Evolutionary conservation across 2,113 vertebrate genomes (phyloP).

Genomic region (Hypocryptadius cinnamomeus): DNA sequence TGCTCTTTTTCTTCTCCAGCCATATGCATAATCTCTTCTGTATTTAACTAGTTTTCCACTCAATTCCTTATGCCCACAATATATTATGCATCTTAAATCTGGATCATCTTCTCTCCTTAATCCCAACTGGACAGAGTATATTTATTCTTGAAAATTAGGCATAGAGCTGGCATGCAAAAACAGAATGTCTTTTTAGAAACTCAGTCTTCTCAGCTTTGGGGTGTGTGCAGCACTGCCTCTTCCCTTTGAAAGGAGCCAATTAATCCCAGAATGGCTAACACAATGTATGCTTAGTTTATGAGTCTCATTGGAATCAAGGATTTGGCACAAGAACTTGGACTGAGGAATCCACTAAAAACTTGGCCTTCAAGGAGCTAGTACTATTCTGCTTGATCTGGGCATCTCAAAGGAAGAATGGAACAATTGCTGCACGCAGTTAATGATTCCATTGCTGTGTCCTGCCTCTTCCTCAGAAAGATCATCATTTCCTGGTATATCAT

Average conservation of each 20-base stretch:
- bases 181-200: not conserved
- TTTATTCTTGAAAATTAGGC: not conserved
- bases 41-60: not conserved
- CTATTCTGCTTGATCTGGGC: not conserved
- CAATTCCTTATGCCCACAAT: not conserved
- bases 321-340: slow-evolving; percentile 25
- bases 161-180: not conserved
- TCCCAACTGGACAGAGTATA: not conserved
- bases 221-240: not conserved
- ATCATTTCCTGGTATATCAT: slow-evolving; percentile 45
- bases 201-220: not conserved
- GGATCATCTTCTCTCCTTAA: not conserved
- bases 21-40: not conserved
- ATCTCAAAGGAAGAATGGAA: slow-evolving; percentile 48
- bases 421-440: slow-evolving; percentile 27
- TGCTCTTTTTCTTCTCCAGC: not conserved
- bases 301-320: not conserved
- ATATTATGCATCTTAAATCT: not conserved
- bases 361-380: not conserved
- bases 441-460: not conserved
- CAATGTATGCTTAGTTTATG: not conserved
- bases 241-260: not conserved
- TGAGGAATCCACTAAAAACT: not conserved
- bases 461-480: slow-evolving; percentile 39
- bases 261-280: not conserved